These are phyloP conservation scores for Oncorhynchus clarkii DNA, from an alignment of 2,113 vertebrate species.

Conservation along the genomic window DNA sequence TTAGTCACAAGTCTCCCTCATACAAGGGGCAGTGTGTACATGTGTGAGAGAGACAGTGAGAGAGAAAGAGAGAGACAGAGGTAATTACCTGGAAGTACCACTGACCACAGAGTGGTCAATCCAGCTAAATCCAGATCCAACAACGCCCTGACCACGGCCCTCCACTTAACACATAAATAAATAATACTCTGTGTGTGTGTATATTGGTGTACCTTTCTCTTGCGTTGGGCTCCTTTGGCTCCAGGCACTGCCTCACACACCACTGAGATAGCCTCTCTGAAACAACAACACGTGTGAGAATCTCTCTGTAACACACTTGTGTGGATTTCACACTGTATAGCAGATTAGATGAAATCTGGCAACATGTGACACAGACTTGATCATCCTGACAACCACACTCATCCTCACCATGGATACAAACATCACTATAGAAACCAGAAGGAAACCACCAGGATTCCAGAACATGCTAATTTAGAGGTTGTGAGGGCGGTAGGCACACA, in stretches of 20 bases:
- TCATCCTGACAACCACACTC: constrained; percentile 31
- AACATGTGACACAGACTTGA: constrained; percentile 33
- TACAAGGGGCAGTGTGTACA: constrained; percentile 27
- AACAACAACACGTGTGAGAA: constrained; percentile 33
- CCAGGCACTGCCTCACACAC: constrained; percentile 95
- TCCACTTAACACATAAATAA: constrained; percentile 70
- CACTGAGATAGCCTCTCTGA: constrained; percentile 94
- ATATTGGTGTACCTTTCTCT: constrained; percentile 85
- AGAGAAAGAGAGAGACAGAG: background rate
- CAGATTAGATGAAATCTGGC: constrained; percentile 45
- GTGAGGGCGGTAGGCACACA: constrained; percentile 32
- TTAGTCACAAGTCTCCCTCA: constrained; percentile 47
- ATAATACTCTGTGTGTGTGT: constrained; percentile 44
- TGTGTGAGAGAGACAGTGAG: constrained; percentile 37
- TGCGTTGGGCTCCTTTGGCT: constrained; percentile 89
- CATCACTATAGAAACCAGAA: constrained; percentile 57
- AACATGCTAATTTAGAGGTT: constrained; percentile 59
- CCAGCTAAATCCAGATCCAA: constrained; percentile 59
- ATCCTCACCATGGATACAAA: constrained; percentile 50
- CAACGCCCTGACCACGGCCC: constrained; percentile 49
- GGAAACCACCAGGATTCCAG: constrained; percentile 68
- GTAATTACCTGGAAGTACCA: constrained; percentile 58
- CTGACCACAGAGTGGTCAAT: constrained; percentile 65
- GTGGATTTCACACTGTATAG: constrained; percentile 24
- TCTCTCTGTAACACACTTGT: background rate